phyloP scores from a whole-genome alignment of 2,888 invertebrate genomes.

The Balanococcus diminutus region DNA sequence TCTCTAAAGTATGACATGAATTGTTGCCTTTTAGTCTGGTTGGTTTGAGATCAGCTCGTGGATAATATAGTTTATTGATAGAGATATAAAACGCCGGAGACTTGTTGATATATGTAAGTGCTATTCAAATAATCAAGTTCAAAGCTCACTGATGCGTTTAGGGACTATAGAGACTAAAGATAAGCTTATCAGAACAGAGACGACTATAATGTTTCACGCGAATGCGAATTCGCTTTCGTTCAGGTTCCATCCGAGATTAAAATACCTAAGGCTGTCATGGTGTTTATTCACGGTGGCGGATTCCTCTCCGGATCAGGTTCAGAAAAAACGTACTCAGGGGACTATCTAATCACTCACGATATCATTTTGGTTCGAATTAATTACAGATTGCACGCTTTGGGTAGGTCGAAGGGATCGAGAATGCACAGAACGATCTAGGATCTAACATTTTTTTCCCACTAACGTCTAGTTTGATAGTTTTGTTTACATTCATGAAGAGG shows the following conservation, averaged over 20 bases:
- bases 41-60: neutral
- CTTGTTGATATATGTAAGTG: neutral
- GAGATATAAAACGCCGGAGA: neutral
- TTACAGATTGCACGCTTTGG: slow-evolving; percentile 74
- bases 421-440: too few relatives aligned
- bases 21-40: neutral
- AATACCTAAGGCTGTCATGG: slow-evolving; percentile 70
- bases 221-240: neutral
- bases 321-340: slow-evolving; percentile 70
- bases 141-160: neutral
- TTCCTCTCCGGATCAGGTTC: slow-evolving; percentile 74
- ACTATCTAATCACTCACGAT: slow-evolving; percentile 68
- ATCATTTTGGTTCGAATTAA: slow-evolving; percentile 76
- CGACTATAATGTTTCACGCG: neutral
- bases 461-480: too few relatives aligned
- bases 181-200: neutral
- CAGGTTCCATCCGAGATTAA: neutral
- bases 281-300: slow-evolving; percentile 80
- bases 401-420: slow-evolving; percentile 59
- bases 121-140: neutral
- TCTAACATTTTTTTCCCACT: too few relatives aligned
- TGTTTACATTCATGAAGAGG: too few relatives aligned
- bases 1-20: neutral
- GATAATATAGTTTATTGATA: neutral
- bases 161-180: neutral